Evolutionary conservation across 2,113 vertebrate genomes (phyloP).

Genomic region (Sturnus vulgaris): DNA sequence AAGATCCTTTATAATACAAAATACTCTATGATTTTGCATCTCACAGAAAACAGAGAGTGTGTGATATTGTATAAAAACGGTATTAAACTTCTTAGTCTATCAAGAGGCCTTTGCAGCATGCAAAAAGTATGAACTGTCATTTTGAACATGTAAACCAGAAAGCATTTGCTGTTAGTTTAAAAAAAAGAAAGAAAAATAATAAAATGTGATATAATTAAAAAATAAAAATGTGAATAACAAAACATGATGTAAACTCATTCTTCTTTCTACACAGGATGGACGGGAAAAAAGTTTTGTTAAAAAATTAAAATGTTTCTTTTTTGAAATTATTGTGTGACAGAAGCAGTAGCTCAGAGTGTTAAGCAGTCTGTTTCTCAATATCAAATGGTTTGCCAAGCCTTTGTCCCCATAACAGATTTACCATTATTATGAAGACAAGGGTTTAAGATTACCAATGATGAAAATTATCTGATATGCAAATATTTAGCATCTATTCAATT

Average conservation of each 20-base stretch:
- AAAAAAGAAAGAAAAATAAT: neutral
- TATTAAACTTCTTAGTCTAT: neutral
- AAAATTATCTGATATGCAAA: neutral
- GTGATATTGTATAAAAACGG: neutral
- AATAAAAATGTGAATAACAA: neutral
- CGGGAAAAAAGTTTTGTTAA: fast-evolving
- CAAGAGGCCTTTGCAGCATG: neutral
- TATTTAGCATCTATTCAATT: neutral
- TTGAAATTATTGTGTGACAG: neutral
- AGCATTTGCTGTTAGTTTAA: neutral
- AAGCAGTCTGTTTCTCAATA: neutral
- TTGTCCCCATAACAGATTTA: neutral
- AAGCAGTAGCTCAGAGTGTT: neutral
- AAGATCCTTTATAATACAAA: neutral
- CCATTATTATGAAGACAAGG: neutral
- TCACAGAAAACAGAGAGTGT: neutral
- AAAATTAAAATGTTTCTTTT: neutral
- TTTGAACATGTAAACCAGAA: neutral
- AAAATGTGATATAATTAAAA: neutral
- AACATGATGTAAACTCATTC: neutral
- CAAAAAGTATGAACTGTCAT: neutral
- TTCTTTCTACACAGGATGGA: neutral
- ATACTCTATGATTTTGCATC: neutral
- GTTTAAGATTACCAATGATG: neutral
- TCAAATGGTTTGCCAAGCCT: neutral